These are phyloP conservation scores for Hirtodrosophila alboralis DNA, from an alignment of 2,888 invertebrate genomes.

Conservation along the genomic window DNA sequence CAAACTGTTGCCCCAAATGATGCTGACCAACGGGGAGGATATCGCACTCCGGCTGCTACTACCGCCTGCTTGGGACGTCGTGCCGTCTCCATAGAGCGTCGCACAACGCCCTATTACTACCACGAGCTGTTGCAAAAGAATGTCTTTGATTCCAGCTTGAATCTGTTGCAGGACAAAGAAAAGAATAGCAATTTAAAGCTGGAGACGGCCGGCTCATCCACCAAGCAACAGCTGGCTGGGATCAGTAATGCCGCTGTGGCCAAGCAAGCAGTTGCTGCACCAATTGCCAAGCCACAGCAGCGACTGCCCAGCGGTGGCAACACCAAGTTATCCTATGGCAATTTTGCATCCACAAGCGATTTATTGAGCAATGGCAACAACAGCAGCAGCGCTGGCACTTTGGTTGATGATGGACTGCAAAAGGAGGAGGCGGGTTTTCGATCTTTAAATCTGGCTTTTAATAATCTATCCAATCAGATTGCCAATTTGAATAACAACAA, in stretches of 20 bases:
- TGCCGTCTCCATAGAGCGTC: constrained; percentile 75
- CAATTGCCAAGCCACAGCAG: constrained; percentile 67
- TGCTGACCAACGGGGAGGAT: no score
- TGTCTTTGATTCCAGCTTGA: constrained; percentile 83
- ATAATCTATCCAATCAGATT: constrained; percentile 64
- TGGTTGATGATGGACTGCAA: constrained; percentile 69
- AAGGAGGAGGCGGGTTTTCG: constrained; percentile 55
- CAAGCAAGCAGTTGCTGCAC: constrained; percentile 25
- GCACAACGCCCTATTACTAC: constrained; percentile 83
- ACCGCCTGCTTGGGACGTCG: constrained; percentile 43
- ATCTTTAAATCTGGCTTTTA: constrained; percentile 63
- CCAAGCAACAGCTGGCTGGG: constrained; percentile 15
- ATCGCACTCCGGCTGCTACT: constrained; percentile 34
- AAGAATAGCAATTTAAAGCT: constrained; percentile 62
- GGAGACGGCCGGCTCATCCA: constrained; percentile 23
- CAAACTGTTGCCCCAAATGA: no score
- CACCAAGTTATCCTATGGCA: constrained; percentile 43
- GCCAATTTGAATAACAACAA: constrained; percentile 66
- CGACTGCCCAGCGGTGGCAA: constrained; percentile 43
- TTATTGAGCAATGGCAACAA: constrained; percentile 65
- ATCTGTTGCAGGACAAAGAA: constrained; percentile 79
- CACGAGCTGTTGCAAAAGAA: constrained; percentile 82
- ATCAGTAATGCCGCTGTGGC: constrained; percentile 44
- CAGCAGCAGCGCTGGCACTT: constrained; percentile 74
- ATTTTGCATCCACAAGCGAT: constrained; percentile 65